Evolutionary conservation across 2,888 invertebrate genomes (phyloP).

Genomic region (Spilarctia lutea): DNA sequence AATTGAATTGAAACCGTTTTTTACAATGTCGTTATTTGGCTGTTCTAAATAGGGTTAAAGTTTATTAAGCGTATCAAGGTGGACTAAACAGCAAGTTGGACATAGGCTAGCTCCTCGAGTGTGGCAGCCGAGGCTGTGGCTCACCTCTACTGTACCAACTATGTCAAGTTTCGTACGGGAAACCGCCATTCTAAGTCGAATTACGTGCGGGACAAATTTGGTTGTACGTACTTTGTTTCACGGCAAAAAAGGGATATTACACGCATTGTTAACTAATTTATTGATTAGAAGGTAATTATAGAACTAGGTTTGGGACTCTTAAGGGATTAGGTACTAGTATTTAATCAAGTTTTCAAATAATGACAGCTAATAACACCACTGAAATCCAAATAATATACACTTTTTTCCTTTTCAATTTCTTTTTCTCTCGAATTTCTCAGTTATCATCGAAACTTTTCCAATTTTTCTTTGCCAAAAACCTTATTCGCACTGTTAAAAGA

Average conservation of each 20-base stretch:
- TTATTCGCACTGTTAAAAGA: neutral
- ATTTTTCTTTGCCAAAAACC: neutral
- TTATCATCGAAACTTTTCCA: neutral
- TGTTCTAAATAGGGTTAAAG: conserved; percentile 43
- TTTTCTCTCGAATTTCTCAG: neutral
- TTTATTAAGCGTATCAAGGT: conserved; percentile 57
- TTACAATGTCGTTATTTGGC: neutral
- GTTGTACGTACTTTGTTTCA: conserved; percentile 13
- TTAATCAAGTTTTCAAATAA: neutral
- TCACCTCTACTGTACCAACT: conserved; percentile 55
- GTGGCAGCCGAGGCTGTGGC: conserved; percentile 48
- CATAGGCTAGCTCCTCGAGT: conserved; percentile 35
- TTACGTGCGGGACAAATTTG: conserved; percentile 16
- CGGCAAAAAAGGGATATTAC: neutral
- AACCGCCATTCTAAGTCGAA: conserved; percentile 53
- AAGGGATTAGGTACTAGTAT: neutral
- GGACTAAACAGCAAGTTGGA: conserved; percentile 48
- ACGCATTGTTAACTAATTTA: neutral
- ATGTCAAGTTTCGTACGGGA: conserved; percentile 51
- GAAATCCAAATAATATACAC: neutral
- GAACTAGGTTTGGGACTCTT: neutral
- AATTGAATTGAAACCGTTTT: neutral
- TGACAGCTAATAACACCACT: neutral
- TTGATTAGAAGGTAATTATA: neutral
- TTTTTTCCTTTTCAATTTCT: neutral